A percentile compares a stretch with the other conserved stretches of the same genome.
Evolutionary conservation across 2,797 vertebrate genomes (phyloP).

Genomic region (Rhinogobio ventralis): DNA sequence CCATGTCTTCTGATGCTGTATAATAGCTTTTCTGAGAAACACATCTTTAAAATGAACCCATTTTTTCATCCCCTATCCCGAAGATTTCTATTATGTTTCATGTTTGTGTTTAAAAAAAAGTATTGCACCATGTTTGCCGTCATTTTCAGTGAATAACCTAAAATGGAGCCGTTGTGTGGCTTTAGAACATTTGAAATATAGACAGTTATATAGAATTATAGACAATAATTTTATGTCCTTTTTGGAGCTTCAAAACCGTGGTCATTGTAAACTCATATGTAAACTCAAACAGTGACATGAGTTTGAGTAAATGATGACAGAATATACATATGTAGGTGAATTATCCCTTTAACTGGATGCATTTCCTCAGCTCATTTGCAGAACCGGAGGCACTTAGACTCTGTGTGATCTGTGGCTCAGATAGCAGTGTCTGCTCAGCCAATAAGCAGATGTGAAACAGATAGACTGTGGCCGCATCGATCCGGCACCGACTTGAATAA

Average conservation of each 20-base stretch:
- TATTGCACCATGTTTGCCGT: background rate
- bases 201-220: background rate
- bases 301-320: background rate
- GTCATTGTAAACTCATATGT: background rate
- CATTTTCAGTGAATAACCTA: background rate
- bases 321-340: background rate
- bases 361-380: background rate
- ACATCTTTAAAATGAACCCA: background rate
- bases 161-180: background rate
- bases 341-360: background rate
- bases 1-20: background rate
- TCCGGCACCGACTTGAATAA: conserved; percentile 38
- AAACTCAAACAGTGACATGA: too few species aligned
- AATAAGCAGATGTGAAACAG: conserved; percentile 50
- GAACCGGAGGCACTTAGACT: background rate
- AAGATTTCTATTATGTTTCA: background rate
- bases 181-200: background rate
- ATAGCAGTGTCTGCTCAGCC: conserved; percentile 22
- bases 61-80: background rate
- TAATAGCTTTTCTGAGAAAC: background rate
- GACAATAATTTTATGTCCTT: background rate
- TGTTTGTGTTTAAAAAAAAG: background rate
- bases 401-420: background rate
- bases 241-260: background rate
- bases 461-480: conserved; percentile 48